phyloP scores from a whole-genome alignment of 2,888 invertebrate genomes.

The Caenorhabditis angaria region DNA sequence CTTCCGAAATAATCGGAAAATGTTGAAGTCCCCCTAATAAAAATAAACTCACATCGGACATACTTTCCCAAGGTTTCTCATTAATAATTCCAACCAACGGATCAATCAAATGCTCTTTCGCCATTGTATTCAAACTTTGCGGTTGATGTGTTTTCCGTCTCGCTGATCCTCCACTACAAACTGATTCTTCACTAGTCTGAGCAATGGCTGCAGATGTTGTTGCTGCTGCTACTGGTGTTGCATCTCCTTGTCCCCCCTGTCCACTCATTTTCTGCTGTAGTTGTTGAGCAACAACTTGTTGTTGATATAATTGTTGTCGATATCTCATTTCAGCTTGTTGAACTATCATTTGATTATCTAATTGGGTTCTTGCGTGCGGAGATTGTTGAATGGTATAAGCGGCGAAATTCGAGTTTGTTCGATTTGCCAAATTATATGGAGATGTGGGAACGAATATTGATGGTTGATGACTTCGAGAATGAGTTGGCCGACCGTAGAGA shows the following conservation, averaged over 20 bases:
- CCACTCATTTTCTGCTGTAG: neutral
- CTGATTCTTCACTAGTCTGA: neutral
- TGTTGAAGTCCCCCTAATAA: no score
- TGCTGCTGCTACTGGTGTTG: neutral
- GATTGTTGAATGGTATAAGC: conserved; percentile 12
- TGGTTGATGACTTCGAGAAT: conserved; percentile 12
- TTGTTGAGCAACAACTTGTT: neutral
- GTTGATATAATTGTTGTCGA: conserved; percentile 11
- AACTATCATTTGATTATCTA: conserved; percentile 7
- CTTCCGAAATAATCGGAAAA: no score
- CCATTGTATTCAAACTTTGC: conserved; percentile 13
- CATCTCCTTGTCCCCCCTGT: neutral
- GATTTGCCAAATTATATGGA: neutral
- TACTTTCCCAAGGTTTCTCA: conserved; percentile 16
- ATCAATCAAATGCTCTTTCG: conserved; percentile 10
- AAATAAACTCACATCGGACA: conserved; percentile 12
- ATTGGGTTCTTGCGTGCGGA: conserved; percentile 15
- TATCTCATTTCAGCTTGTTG: conserved; percentile 15
- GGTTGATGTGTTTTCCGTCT: conserved; percentile 23
- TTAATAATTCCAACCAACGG: conserved; percentile 29
- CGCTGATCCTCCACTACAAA: conserved; percentile 11
- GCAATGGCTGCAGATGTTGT: neutral
- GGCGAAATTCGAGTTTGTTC: neutral
- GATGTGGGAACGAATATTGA: neutral
- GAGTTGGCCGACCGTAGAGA: conserved; percentile 18